A percentile compares a stretch with the other conserved stretches of the same genome.
phyloP scores from a whole-genome alignment of 2,888 invertebrate species.

The Deroplatys truncata region DNA sequence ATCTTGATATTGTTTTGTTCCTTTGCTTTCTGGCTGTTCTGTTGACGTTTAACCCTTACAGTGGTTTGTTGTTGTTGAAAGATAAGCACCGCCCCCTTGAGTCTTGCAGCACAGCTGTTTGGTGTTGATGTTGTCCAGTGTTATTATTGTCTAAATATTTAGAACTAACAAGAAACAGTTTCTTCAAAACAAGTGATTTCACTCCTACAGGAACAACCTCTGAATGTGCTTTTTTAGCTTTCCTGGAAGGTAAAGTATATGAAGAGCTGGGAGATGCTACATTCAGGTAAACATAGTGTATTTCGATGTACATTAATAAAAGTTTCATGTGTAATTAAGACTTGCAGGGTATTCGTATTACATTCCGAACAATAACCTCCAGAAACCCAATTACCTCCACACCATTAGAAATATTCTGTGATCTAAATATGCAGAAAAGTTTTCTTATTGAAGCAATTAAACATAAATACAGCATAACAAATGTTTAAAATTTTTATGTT shows the following conservation, averaged over 20 bases:
- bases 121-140: slow-evolving; percentile 2
- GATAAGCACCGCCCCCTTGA: neutral
- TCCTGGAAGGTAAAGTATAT: neutral
- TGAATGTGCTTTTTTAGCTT: neutral
- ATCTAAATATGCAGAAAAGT: too few relatives aligned
- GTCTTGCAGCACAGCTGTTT: slow-evolving; percentile 2
- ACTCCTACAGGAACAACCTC: neutral
- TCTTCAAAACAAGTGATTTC: neutral
- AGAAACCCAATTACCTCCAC: too few relatives aligned
- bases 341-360: too few relatives aligned
- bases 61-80: neutral
- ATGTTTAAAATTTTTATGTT: too few relatives aligned
- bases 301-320: neutral
- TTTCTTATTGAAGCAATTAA: too few relatives aligned
- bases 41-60: neutral
- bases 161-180: neutral
- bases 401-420: too few relatives aligned
- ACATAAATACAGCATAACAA: too few relatives aligned
- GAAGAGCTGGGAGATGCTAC: too few relatives aligned
- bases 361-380: too few relatives aligned
- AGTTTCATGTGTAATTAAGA: neutral
- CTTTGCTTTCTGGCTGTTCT: neutral
- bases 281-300: neutral
- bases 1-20: neutral
- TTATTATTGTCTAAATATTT: neutral